A percentile compares a stretch with the other conserved stretches of the same genome.
phyloP scores from a whole-genome alignment of 2,797 vertebrate genomes.

The Anguilla megastoma region DNA sequence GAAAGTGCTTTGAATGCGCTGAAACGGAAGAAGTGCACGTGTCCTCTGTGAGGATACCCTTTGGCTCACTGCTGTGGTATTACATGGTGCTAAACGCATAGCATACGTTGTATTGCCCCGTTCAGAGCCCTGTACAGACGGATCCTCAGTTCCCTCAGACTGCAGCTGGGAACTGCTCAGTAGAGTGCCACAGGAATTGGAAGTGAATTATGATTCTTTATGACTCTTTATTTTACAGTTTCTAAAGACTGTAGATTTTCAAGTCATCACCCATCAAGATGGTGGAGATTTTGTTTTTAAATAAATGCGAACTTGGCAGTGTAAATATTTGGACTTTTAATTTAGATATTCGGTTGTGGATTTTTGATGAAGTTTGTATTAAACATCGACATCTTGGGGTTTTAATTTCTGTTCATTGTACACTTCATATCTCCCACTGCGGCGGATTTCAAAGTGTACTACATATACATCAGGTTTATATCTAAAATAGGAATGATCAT shows the following conservation, averaged over 20 bases:
- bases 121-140: background rate
- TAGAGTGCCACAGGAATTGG: background rate
- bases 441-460: background rate
- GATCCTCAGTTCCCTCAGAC: background rate
- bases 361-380: background rate
- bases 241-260: background rate
- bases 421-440: background rate
- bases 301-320: background rate
- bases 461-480: background rate
- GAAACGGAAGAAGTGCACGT: slow-evolving; percentile 21
- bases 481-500: background rate
- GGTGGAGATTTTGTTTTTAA: slow-evolving; percentile 6
- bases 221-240: background rate
- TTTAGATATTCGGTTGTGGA: background rate
- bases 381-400: background rate
- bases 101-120: background rate
- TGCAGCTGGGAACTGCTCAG: background rate
- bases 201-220: background rate
- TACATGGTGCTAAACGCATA: slow-evolving; percentile 6
- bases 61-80: slow-evolving; percentile 10
- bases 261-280: background rate
- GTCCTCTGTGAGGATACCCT: slow-evolving; percentile 63
- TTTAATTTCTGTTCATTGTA: background rate
- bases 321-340: background rate
- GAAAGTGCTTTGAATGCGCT: slow-evolving; percentile 41